Base-by-base conservation (phyloP, 2,888 invertebrate species). In the Cerceris ruficornis region DNA sequence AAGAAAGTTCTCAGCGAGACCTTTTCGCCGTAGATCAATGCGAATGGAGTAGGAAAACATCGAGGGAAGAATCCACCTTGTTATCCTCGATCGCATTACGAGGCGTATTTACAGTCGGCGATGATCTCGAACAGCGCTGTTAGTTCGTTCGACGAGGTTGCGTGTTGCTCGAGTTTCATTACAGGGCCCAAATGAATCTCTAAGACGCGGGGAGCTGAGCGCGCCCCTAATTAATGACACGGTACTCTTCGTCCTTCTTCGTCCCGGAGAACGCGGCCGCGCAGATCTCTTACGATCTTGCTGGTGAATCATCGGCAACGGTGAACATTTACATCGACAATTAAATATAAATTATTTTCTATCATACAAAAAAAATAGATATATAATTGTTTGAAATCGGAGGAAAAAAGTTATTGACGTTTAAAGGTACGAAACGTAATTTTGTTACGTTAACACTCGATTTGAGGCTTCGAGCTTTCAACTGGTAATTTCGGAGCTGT, bases 111-210 rank as follows among this genome's bases (percentile, higher is more conserved):
- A 65, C 58, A 46, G 28, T n/a, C 14, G 46, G 49, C 49, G 55
- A 28, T 50, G 58, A 42, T 42, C 42, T 15, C 46, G 11, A 28
- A 15, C 15, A 28, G 46, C 17, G 57, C 54, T 49, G 11, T 42
- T n/a, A 13, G 9, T 58, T 55, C 42, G 58, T 41, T 49, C 46
- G 42, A 55, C 64, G 55, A 8, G 55, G 55, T 88, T 82, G 87
- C 86, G 85, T 88, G 88, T 86, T 87, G 86, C 78, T 83, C 84
- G 80, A 86, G 84, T 88, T 89, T 86, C 89, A 88, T 89, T 89
- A 88, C 81, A 59, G 69, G 64, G 62, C 69, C 85, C 77, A 86
- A 89, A 88, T 87, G 89, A 87, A 89, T 88, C 84, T 80, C 76
- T 68, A 79, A 68, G 84, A 72, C 71, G 83, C 71, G 70, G 75